Percentiles rank a stretch among this genome's conserved stretches.
These are phyloP conservation scores for Ctenoplectra terminalis DNA, from an alignment of 1,140 invertebrate species.

Conservation along the genomic window DNA sequence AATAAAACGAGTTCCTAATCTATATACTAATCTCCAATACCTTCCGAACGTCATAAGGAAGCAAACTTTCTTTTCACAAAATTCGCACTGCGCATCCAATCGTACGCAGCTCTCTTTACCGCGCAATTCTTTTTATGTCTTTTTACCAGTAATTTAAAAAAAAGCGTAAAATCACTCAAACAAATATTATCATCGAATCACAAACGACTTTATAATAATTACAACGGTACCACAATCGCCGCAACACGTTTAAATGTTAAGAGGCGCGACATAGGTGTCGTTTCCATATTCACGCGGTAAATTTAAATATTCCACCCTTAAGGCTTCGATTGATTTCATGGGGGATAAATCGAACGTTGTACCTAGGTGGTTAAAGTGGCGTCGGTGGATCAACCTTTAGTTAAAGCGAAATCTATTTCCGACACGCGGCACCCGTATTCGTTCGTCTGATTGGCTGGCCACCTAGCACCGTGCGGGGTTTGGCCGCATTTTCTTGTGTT, in stretches of 20 bases:
- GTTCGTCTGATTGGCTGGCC: constrained; percentile 76
- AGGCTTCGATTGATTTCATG: constrained; percentile 25
- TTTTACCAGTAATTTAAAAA: background rate
- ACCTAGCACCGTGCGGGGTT: constrained; percentile 67
- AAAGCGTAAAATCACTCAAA: background rate
- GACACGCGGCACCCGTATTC: constrained; percentile 71
- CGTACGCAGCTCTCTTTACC: background rate
- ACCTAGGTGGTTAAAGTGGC: constrained; percentile 60
- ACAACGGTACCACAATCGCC: background rate
- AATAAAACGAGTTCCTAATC: background rate
- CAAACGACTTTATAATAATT: background rate
- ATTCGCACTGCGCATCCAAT: background rate
- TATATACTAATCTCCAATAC: background rate
- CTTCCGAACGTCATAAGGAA: background rate
- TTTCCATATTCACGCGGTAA: background rate
- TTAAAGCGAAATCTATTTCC: constrained; percentile 80
- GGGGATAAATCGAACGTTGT: constrained; percentile 41
- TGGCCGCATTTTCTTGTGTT: constrained; percentile 82
- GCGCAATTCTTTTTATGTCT: background rate
- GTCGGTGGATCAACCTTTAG: constrained; percentile 72
- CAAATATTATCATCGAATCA: background rate
- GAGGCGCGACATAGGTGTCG: background rate
- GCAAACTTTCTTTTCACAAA: background rate
- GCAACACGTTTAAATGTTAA: too few species aligned
- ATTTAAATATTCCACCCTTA: background rate